Evolutionary conservation across 2,888 invertebrate species (phyloP), one percentile per base, ranked within the genome.

Genomic region (Syrphus vitripennis): DNA sequence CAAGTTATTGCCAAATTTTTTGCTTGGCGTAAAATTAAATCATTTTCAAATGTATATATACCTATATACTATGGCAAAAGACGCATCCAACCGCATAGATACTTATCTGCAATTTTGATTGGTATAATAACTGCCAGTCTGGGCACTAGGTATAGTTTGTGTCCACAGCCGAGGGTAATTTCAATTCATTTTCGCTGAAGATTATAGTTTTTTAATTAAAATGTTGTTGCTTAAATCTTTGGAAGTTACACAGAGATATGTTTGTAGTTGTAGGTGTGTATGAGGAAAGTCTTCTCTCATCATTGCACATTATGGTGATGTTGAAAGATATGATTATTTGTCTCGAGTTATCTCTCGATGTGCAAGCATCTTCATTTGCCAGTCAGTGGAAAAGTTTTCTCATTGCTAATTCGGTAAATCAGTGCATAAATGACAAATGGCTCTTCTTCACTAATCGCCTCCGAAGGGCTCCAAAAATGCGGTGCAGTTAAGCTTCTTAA

Each of bases 401-500:
- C 79, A 78, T 74, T 79, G 74, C 50, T 70, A 57, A 61, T 48
- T 57, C 10, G n/a, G n/a, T 65, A 55, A 71, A n/a, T 70, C 48
- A 53, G 61, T 40, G 19, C 26, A 48, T 31, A 75, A 42, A 37
- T 77, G 77, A 77, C 69, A 74, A 67, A 77, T 69, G 57, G 48
- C 69, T 55, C 45, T 69, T 50, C 69, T 19, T 16, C 24, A 24
- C 4, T 76, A 59, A 80, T 84, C 80, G 59, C 59, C 59, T 67
- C 19, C 31, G 81, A 84, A 84, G 84, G 84, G 84, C 76, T 80
- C 10, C 65, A 59, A n/a, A 6, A 0, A n/a, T 4, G 12, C 12
- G 16, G 21, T 45, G 42, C 55, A 42, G 53, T 69, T 72, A 74
- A 83, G 83, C 82, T 63, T 65, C 80, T 75, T 79, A 76, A 65